Base-by-base conservation (phyloP, 2,888 invertebrate genomes). In the Microdon myrmicae region DNA sequence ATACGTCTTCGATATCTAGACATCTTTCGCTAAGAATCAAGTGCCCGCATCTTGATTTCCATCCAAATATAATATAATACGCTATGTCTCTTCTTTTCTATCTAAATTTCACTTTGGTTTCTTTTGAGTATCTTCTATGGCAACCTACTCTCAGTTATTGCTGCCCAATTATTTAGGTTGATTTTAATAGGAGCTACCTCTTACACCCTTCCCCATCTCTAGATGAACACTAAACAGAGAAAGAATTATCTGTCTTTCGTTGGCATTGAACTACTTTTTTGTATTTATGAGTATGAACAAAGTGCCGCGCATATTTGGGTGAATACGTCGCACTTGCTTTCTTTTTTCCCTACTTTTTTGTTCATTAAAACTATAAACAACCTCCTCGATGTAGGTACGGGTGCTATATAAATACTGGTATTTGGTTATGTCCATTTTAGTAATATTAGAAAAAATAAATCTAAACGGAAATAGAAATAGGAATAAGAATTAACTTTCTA, bases 211-310 rank as follows among this genome's bases (percentile, higher is more conserved):
- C 53, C 37, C 51, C 51, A 44, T 39, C 41, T 45, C 47, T 55
- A 55, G 55, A 47, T 55, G 39, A 55, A 41, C 47, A 55, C 45
- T 47, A 41, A 44, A 37, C 37, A 39, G 41, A 47, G 39, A 35
- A 55, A 41, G 47, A 41, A 38, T 55, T 34, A 47, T 47, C 55
- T 54, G 23, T 39, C 41, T 25, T 7, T 16, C 25, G 17, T 34
- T 47, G 55, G 47, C 55, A 55, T 55, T 55, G 55, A 55, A 55
- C 55, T 55, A 55, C 39, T 55, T 51, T 51, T 43, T 28, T 7
- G 20, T 34, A 28, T 45, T 32, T 53, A 17, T 51, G n/a, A n/a
- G n/a, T n/a, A 32, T 35, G 19, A 19, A 34, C 28, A 25, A 9
- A 25, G 29, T 41, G 51, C 28, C 39, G 13, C 26, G n/a, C n/a